Base-by-base conservation (phyloP, 2,888 invertebrate species). In the Seira sanloemensis region DNA sequence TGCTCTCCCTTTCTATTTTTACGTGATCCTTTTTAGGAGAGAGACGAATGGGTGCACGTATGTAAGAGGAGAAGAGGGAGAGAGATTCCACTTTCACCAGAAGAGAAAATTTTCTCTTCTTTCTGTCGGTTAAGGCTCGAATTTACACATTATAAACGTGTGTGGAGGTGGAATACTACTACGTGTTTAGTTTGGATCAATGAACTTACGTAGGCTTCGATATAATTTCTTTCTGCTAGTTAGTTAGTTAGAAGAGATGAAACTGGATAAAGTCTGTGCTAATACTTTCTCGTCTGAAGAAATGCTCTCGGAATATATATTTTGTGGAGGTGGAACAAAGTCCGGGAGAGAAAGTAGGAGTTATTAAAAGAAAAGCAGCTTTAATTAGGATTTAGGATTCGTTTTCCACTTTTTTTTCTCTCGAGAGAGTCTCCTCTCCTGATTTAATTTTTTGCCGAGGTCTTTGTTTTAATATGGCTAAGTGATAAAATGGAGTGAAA, bases 341-440 rank as follows among this genome's bases (percentile, higher is more conserved):
- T 37, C 37, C 37, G 12, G 37, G 37, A 37, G 65, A 67, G 67
- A 66, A 26, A 46, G 19, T 69, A 4, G 54, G 37, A 77, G 69
- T 69, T 69, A 77, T 27, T 71, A 25, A 62, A 21, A 74, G 58
- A 25, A 27, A 23, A 24, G 71, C 37, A 54, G 65, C 46, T 81
- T 81, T 81, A 81, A 81, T 81, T 81, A 81, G 75, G 75, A 75
- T 75, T 81, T 81, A 69, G 75, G 62, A 68, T 81, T 58, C 26
- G 18, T 73, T 25, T 73, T 54, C 54, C 9, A n/a, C 46, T 7
- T 16, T 66, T 25, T 69, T 37, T 37, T 37, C 37, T 37, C 12
- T n/a, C n/a, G n/a, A n/a, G n/a, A n/a, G n/a, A n/a, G n/a, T n/a
- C n/a, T 37, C 12, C 37, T 37, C 37, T 37, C 37, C 12, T 37